A percentile compares a stretch with the other conserved stretches of the same genome.
These are phyloP conservation scores for Anadara kagoshimensis DNA, from an alignment of 1,140 invertebrate species.

Conservation along the genomic window DNA sequence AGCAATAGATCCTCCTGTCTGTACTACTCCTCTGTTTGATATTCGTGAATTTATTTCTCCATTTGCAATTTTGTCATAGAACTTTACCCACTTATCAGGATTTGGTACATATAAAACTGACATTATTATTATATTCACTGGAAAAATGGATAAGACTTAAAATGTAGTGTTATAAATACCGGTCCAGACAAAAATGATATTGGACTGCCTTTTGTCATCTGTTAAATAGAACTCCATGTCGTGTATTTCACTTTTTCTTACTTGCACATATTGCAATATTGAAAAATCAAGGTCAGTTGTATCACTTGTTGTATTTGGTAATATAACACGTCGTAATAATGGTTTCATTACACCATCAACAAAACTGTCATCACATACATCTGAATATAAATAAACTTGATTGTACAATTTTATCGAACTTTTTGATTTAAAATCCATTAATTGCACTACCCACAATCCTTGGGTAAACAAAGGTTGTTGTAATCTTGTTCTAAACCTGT, in stretches of 20 bases:
- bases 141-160: conserved; percentile 27
- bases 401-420: background rate
- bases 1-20: conserved; percentile 15
- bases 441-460: no score
- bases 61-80: conserved; percentile 26
- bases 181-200: conserved; percentile 4
- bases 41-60: conserved; percentile 6
- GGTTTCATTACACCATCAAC: conserved; percentile 4
- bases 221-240: conserved; percentile 28
- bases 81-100: conserved; percentile 26
- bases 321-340: background rate
- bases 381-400: background rate
- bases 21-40: background rate
- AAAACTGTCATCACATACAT: background rate
- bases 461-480: background rate
- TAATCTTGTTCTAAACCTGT: background rate
- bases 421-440: background rate
- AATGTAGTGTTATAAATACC: conserved; percentile 23
- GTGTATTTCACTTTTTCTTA: conserved; percentile 17
- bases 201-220: background rate
- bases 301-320: background rate
- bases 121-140: conserved; percentile 6
- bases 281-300: background rate
- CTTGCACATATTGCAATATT: conserved; percentile 11
- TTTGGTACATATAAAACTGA: conserved; percentile 27